A percentile compares a stretch with the other conserved stretches of the same genome.
phyloP scores from a whole-genome alignment of 2,113 vertebrate species.

The Xenopus laevis region DNA sequence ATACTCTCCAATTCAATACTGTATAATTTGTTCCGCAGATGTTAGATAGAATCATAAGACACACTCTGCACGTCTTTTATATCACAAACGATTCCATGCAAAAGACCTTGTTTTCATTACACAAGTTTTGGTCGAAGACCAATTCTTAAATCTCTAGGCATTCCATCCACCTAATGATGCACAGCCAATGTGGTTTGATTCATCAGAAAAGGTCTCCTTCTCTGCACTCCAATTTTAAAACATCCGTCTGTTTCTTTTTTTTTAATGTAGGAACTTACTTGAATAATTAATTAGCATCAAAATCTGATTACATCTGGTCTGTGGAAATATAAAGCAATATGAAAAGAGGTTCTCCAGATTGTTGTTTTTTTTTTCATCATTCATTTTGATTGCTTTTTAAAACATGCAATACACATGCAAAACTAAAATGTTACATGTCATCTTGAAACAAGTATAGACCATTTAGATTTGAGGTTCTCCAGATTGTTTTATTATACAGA shows the following conservation, averaged over 20 bases:
- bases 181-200: slow-evolving; percentile 14
- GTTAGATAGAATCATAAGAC: slow-evolving; percentile 25
- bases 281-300: slow-evolving; percentile 42
- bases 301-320: slow-evolving; percentile 39
- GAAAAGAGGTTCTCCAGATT: slow-evolving; percentile 17
- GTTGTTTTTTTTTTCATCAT: too few species aligned
- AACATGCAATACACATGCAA: too few species aligned
- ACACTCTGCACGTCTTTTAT: slow-evolving; percentile 18
- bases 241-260: slow-evolving; percentile 34
- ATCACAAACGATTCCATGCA: slow-evolving; percentile 14
- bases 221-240: slow-evolving; percentile 14
- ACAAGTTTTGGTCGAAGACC: slow-evolving; percentile 17
- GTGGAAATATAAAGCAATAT: slow-evolving; percentile 17
- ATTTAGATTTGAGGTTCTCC: slow-evolving; percentile 17
- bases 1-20: slow-evolving; percentile 8
- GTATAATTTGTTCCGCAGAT: slow-evolving; percentile 21
- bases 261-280: slow-evolving; percentile 9
- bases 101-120: slow-evolving; percentile 21
- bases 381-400: too few species aligned
- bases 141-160: slow-evolving; percentile 27
- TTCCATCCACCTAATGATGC: slow-evolving; percentile 26
- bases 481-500: slow-evolving; percentile 3
- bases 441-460: too few species aligned
- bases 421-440: too few species aligned
- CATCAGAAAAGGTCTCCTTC: slow-evolving; percentile 11